Evolutionary conservation across 37 sponge, comb jelly and placozoan species (phyloP).

Genomic region (Crambe crambe): DNA sequence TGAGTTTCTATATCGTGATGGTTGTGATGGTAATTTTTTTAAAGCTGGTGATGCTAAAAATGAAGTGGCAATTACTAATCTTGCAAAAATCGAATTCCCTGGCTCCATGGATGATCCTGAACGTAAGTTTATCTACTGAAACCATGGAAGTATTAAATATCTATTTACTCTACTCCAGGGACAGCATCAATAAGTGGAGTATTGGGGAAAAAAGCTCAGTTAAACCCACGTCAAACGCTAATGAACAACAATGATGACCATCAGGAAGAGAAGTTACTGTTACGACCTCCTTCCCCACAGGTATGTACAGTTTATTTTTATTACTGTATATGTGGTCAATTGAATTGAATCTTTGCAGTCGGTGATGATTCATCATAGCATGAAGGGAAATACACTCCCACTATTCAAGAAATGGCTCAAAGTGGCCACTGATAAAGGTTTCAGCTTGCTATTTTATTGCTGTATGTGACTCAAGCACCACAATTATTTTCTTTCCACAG

Average conservation of each 20-base stretch:
- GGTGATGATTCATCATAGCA: constrained; percentile 10
- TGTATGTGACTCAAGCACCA: not conserved
- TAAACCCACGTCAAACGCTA: constrained; percentile 20
- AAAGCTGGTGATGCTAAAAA: constrained; percentile 52
- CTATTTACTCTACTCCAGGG: not conserved
- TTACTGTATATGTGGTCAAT: not conserved
- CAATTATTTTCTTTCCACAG: no score
- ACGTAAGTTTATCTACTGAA: not conserved
- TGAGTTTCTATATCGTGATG: not conserved
- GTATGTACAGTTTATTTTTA: not conserved
- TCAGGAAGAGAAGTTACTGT: not conserved
- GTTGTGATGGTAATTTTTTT: not conserved
- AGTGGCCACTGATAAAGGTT: constrained; percentile 32
- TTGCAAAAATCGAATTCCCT: constrained; percentile 61
- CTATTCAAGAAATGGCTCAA: constrained; percentile 47
- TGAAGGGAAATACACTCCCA: constrained; percentile 40
- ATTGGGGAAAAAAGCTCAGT: constrained; percentile 36
- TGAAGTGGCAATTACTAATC: constrained; percentile 59
- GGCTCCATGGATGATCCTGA: not conserved
- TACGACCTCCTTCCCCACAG: constrained; percentile 12
- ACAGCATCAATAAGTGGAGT: constrained; percentile 7
- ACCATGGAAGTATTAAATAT: not conserved
- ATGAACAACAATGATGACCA: not conserved
- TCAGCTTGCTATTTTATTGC: not conserved
- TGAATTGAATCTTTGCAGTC: no score